Evolutionary conservation across 2,888 invertebrate species (phyloP).

Genomic region (Lycocerus yunnanus): DNA sequence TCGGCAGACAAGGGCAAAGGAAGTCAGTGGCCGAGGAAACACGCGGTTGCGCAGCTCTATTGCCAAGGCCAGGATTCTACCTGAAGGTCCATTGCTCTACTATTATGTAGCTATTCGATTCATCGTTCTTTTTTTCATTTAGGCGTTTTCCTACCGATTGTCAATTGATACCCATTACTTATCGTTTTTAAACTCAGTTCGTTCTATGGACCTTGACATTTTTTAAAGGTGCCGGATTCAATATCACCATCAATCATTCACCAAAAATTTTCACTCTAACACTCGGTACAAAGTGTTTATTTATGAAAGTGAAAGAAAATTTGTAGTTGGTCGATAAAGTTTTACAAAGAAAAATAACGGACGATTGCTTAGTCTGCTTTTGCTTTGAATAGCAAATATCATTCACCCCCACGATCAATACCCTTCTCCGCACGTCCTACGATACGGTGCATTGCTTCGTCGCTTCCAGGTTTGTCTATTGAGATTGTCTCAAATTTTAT

Average conservation of each 20-base stretch:
- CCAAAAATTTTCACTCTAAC: not conserved
- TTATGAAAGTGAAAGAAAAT: not conserved
- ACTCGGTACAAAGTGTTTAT: not conserved
- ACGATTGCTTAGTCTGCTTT: not conserved
- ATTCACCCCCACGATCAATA: constrained; percentile 4
- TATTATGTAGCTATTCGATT: constrained; percentile 6
- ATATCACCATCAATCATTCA: not conserved
- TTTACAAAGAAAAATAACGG: constrained; percentile 1
- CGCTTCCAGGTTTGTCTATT: not conserved
- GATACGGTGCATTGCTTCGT: not conserved
- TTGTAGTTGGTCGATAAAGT: not conserved
- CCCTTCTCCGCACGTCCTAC: not conserved
- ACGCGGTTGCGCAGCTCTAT: constrained; percentile 34
- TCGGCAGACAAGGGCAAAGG: constrained; percentile 34
- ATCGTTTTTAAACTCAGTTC: not conserved
- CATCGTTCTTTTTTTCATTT: not conserved
- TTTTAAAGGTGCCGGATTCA: not conserved
- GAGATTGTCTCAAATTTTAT: not conserved
- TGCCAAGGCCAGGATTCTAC: constrained; percentile 35
- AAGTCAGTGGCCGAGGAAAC: constrained; percentile 37
- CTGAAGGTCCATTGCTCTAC: constrained; percentile 12
- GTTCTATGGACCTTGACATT: not conserved
- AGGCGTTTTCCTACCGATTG: not conserved
- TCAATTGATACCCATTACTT: not conserved
- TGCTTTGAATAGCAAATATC: constrained; percentile 5